These are phyloP conservation scores for Ammodytes marinus DNA, from an alignment of 2,113 vertebrate genomes.

Conservation along the genomic window DNA sequence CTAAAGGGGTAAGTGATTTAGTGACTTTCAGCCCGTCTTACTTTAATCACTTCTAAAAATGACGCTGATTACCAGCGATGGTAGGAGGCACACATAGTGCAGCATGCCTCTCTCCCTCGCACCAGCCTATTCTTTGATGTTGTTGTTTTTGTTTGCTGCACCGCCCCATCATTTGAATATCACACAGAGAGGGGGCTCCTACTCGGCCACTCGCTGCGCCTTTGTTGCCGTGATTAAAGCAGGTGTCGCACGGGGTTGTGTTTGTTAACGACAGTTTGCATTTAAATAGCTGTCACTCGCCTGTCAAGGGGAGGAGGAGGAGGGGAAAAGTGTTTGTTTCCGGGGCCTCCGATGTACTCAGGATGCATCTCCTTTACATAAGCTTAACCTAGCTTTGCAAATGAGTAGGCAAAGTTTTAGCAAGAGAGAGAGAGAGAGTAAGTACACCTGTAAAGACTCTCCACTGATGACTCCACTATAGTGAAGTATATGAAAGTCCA, in stretches of 20 bases:
- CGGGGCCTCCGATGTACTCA: slow-evolving; percentile 73
- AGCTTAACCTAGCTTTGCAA: slow-evolving; percentile 86
- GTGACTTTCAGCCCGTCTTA: slow-evolving; percentile 64
- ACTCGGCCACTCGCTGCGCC: slow-evolving; percentile 83
- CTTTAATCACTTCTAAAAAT: slow-evolving; percentile 79
- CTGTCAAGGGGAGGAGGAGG: slow-evolving; percentile 70
- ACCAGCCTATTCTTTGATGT: slow-evolving; percentile 84
- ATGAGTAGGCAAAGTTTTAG: slow-evolving; percentile 75
- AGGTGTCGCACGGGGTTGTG: slow-evolving; percentile 85
- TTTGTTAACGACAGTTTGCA: slow-evolving; percentile 86
- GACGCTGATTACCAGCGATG: slow-evolving; percentile 81
- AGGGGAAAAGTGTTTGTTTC: slow-evolving; percentile 81
- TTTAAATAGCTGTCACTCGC: slow-evolving; percentile 86
- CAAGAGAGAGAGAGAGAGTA: neutral
- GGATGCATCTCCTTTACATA: slow-evolving; percentile 86
- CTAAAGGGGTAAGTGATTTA: slow-evolving; percentile 53
- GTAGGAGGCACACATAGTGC: slow-evolving; percentile 68
- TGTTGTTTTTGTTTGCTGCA: slow-evolving; percentile 82
- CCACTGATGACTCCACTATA: slow-evolving; percentile 34
- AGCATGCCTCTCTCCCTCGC: slow-evolving; percentile 53
- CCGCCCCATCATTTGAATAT: slow-evolving; percentile 88
- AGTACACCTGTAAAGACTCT: slow-evolving; percentile 59
- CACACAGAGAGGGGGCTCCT: slow-evolving; percentile 81
- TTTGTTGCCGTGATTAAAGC: slow-evolving; percentile 88
- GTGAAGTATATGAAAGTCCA: slow-evolving; percentile 61